A percentile compares a stretch with the other conserved stretches of the same genome.
Conservation (phyloP, 2,888 invertebrate genomes). For the Xestoiulus laeticollis region DNA sequence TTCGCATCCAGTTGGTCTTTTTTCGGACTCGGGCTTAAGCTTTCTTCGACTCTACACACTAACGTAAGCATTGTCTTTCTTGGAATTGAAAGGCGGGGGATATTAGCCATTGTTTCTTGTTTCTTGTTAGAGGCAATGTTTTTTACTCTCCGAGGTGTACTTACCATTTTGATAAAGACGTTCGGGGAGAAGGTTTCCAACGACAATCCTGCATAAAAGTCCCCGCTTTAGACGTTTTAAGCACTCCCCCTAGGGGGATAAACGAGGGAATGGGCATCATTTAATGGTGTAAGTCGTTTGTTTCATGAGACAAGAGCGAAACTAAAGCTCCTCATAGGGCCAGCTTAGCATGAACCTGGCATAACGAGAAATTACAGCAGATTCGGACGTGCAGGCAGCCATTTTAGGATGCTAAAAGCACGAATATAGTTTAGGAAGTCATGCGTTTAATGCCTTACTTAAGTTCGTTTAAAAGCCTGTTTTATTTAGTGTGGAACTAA, state of each 20-base stretch:
- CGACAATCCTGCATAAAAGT: constrained; percentile 21
- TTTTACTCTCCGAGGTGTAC: constrained; percentile 25
- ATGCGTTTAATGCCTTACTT: neutral
- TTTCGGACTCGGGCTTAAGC: neutral
- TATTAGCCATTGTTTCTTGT: constrained; percentile 36
- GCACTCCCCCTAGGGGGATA: constrained; percentile 23
- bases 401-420: neutral
- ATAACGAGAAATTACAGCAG: neutral
- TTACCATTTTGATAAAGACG: constrained; percentile 34
- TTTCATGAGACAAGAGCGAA: neutral
- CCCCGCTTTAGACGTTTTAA: neutral
- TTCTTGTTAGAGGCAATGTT: neutral
- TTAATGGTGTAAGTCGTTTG: constrained; percentile 34
- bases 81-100: constrained; percentile 1
- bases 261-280: neutral
- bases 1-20: constrained; percentile 23
- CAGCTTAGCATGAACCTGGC: neutral
- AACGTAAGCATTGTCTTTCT: neutral
- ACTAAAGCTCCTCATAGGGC: constrained; percentile 1
- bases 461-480: neutral
- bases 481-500: neutral
- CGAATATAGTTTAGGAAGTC: neutral
- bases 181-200: neutral
- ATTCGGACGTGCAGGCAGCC: neutral
- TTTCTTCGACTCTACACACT: neutral